A percentile compares a stretch with the other conserved stretches of the same genome.
These are phyloP conservation scores for Syrista parreyssii DNA, from an alignment of 2,888 invertebrate species.

Conservation along the genomic window DNA sequence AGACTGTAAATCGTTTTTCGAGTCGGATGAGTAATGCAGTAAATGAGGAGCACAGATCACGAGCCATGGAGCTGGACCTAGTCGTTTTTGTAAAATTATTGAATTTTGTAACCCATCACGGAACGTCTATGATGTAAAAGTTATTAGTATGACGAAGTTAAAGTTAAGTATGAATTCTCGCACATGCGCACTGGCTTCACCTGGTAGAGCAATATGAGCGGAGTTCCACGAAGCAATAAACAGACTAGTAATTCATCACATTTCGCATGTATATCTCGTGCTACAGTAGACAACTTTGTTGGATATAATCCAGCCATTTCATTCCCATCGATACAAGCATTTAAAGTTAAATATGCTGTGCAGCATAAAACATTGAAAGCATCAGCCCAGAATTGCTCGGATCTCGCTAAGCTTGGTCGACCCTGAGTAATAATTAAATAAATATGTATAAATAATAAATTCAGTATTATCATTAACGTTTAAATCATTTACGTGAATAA, in stretches of 20 bases:
- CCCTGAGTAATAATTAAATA: conserved; percentile 68
- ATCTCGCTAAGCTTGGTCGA: conserved; percentile 72
- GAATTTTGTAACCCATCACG: conserved; percentile 70
- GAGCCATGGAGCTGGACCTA: conserved; percentile 76
- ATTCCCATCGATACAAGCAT: conserved; percentile 51
- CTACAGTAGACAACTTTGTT: conserved; percentile 74
- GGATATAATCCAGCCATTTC: conserved; percentile 72
- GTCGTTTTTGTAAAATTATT: conserved; percentile 70
- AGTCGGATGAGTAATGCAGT: conserved; percentile 68
- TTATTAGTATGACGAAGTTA: not conserved
- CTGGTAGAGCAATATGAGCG: conserved; percentile 81
- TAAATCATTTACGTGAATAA: conserved; percentile 74
- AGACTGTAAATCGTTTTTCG: conserved; percentile 66
- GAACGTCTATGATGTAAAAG: conserved; percentile 50
- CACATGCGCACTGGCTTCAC: conserved; percentile 61
- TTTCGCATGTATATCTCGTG: conserved; percentile 86
- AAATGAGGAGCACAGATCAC: conserved; percentile 74
- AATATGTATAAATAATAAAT: not conserved
- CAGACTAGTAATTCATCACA: conserved; percentile 83
- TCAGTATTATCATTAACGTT: conserved; percentile 15
- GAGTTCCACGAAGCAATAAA: conserved; percentile 79
- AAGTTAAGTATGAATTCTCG: not conserved
- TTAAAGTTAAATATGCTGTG: conserved; percentile 74
- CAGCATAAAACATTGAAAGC: conserved; percentile 80
- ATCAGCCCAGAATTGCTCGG: conserved; percentile 60